These are phyloP conservation scores for Epinephelus fuscoguttatus DNA, from an alignment of 2,113 vertebrate genomes.

Conservation along the genomic window DNA sequence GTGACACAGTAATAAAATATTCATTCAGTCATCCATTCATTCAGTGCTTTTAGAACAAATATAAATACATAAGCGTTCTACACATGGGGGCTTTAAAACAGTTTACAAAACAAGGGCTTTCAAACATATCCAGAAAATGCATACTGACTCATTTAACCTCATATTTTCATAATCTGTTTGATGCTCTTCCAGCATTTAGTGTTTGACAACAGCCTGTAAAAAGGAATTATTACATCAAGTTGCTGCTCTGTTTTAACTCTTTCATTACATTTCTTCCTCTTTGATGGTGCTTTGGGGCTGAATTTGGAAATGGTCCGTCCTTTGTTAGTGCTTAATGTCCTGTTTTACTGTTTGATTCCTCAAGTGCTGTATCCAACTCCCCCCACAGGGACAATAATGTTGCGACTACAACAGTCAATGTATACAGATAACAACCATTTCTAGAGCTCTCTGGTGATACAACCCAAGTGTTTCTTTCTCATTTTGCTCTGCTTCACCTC, in stretches of 20 bases:
- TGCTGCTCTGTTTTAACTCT: neutral
- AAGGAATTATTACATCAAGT: neutral
- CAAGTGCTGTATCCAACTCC: neutral
- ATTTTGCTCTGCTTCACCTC: conserved; percentile 16
- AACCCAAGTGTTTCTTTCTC: conserved; percentile 1
- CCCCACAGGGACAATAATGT: neutral
- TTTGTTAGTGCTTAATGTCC: neutral
- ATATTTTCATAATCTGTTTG: neutral
- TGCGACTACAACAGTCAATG: neutral
- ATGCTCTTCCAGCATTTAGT: too few relatives aligned
- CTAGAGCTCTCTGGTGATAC: conserved; percentile 6
- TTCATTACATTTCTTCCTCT: neutral
- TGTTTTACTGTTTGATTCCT: neutral
- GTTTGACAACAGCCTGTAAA: neutral
- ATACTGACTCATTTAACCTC: too few relatives aligned
- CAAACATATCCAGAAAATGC: too few relatives aligned
- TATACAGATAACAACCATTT: neutral
- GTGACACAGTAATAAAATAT: too few relatives aligned
- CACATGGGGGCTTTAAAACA: too few relatives aligned
- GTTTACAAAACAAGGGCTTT: too few relatives aligned
- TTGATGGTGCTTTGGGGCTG: neutral
- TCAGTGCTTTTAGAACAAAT: too few relatives aligned
- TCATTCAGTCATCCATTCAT: too few relatives aligned
- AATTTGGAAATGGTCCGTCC: neutral
- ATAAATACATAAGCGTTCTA: too few relatives aligned